Evolutionary conservation across 2,113 vertebrate genomes (phyloP).

Genomic region (Dipodomys stephensi): DNA sequence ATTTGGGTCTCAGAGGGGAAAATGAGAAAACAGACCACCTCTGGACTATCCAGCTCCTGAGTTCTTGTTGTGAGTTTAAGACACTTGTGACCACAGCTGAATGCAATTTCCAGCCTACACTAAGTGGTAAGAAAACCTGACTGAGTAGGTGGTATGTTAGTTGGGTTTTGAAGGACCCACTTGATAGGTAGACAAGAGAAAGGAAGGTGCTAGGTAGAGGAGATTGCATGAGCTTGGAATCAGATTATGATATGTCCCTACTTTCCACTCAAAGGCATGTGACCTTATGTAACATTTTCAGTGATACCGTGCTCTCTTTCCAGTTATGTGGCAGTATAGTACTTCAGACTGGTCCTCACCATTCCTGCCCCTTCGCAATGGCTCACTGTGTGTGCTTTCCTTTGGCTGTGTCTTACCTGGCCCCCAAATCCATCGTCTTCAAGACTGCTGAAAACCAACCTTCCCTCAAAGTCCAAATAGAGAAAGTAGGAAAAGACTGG

Average conservation of each 20-base stretch:
- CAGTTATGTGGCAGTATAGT: fast-evolving
- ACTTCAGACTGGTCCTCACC: not conserved
- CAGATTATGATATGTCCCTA: not conserved
- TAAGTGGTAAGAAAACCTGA: not conserved
- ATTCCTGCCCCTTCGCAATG: not conserved
- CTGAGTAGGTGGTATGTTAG: not conserved
- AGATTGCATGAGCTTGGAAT: not conserved
- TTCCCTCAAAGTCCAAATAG: not conserved
- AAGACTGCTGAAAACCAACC: not conserved
- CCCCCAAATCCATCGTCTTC: not conserved
- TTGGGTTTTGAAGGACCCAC: slow-evolving; percentile 16
- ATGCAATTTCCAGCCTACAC: not conserved
- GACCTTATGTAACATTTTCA: not conserved
- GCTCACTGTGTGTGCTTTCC: not conserved
- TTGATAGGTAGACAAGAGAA: not conserved
- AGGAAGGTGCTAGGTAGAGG: not conserved
- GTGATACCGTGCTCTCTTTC: not conserved
- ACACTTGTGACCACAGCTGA: not conserved
- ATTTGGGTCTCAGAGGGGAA: too few relatives aligned
- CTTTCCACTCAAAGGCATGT: not conserved
- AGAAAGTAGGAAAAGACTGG: not conserved
- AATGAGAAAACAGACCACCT: not conserved
- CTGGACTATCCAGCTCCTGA: not conserved
- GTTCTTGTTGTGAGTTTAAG: not conserved
- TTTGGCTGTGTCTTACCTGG: not conserved